phyloP scores from a whole-genome alignment of 2,888 invertebrate species.

The Idaea straminata region DNA sequence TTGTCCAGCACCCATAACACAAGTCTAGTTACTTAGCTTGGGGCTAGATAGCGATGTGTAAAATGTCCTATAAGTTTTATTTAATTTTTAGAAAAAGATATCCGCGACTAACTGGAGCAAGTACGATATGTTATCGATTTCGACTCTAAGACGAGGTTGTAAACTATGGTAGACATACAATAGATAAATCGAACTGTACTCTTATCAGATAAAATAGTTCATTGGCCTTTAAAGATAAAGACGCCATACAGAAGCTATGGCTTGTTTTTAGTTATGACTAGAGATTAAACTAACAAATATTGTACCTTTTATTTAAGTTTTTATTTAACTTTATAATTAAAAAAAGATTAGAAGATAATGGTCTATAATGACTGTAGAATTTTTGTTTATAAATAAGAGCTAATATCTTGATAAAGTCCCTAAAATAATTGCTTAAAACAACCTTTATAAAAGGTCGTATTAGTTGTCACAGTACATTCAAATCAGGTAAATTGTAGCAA shows the following conservation, averaged over 20 bases:
- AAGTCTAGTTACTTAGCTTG: too few relatives aligned
- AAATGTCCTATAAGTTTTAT: too few relatives aligned
- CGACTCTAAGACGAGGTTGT: not conserved
- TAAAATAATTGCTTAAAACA: not conserved
- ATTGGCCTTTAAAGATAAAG: not conserved
- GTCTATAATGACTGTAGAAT: too few relatives aligned
- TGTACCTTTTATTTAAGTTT: not conserved
- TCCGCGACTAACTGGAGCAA: too few relatives aligned
- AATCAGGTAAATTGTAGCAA: not conserved
- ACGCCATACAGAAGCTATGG: not conserved
- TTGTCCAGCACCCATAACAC: too few relatives aligned
- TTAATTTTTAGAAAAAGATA: too few relatives aligned
- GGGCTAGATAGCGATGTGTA: too few relatives aligned
- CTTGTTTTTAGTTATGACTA: not conserved
- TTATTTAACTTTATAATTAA: too few relatives aligned
- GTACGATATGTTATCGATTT: not conserved
- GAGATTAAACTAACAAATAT: not conserved
- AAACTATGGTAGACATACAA: not conserved
- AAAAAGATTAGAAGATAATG: not conserved
- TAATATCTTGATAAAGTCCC: not conserved
- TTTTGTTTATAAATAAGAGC: not conserved
- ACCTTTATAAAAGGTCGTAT: not conserved
- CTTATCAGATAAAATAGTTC: not conserved
- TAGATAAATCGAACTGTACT: not conserved
- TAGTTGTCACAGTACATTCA: not conserved